Conservation (phyloP, 1,140 invertebrate species). For the Drosophila erecta region DNA sequence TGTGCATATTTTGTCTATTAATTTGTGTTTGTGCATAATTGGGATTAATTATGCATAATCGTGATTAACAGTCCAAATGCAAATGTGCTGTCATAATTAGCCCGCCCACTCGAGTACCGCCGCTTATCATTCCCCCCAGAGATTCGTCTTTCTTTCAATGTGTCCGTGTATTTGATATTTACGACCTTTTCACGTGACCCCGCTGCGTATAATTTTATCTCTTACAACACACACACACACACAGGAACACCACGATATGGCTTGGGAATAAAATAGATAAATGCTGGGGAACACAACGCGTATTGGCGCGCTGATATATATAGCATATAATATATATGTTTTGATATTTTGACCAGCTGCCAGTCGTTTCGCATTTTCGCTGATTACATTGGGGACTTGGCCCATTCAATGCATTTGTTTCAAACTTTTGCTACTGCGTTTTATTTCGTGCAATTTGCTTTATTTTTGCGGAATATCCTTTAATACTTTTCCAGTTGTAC, state of each 20-base stretch:
- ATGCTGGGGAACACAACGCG: background rate
- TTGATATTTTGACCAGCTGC: slow-evolving; percentile 52
- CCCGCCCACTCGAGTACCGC: slow-evolving; percentile 10
- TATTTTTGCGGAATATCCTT: background rate
- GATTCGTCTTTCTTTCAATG: slow-evolving; percentile 20
- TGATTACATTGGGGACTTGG: slow-evolving; percentile 55
- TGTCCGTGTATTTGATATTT: slow-evolving; percentile 51
- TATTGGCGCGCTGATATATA: too few species aligned
- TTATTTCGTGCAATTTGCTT: background rate
- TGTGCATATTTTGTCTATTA: slow-evolving; percentile 79
- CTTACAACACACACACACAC: slow-evolving; percentile 20
- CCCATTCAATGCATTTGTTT: slow-evolving; percentile 36
- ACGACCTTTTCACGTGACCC: slow-evolving; percentile 70
- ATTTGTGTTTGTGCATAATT: slow-evolving; percentile 80
- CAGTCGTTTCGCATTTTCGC: slow-evolving; percentile 50
- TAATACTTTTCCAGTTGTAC: background rate
- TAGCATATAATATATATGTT: slow-evolving; percentile 5
- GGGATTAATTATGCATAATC: slow-evolving; percentile 80
- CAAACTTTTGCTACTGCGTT: background rate
- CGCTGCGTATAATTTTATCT: slow-evolving; percentile 61
- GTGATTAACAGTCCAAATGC: slow-evolving; percentile 76
- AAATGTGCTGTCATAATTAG: slow-evolving; percentile 64
- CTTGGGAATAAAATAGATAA: slow-evolving; percentile 1
- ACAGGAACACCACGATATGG: background rate
- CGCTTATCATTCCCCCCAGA: slow-evolving; percentile 3